These are phyloP conservation scores for Petrocephalus schoutedeni DNA, from an alignment of 2,797 vertebrate species.

Conservation along the genomic window DNA sequence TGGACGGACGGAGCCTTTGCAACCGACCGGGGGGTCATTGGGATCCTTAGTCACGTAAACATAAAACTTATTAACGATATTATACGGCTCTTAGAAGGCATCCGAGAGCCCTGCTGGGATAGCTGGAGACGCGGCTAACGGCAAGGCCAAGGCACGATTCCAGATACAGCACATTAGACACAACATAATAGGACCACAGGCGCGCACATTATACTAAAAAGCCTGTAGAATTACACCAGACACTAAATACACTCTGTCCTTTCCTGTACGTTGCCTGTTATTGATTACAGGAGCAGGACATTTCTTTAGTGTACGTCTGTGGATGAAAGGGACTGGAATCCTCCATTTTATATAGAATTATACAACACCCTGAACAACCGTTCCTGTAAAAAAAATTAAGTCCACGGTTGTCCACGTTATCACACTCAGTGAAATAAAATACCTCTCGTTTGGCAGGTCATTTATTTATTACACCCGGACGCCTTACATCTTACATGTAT, in stretches of 20 bases:
- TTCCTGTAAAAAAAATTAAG: background rate
- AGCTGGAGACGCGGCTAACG: background rate
- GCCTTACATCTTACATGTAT: background rate
- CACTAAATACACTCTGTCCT: background rate
- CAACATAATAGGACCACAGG: background rate
- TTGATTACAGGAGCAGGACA: background rate
- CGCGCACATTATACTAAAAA: background rate
- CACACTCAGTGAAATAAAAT: background rate
- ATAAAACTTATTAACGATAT: conserved; percentile 34
- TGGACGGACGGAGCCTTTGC: background rate
- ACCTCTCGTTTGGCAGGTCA: background rate
- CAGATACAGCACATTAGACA: conserved; percentile 13
- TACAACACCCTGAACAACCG: background rate
- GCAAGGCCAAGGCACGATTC: background rate
- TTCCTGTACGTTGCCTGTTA: background rate
- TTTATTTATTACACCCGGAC: background rate
- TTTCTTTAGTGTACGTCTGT: background rate
- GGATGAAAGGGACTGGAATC: background rate
- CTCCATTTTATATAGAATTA: background rate
- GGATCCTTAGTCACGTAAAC: conserved; percentile 27
- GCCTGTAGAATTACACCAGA: background rate
- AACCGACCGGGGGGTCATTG: conserved; percentile 23
- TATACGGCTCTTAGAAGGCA: conserved; percentile 22
- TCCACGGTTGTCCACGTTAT: background rate
- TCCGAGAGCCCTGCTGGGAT: background rate